A percentile compares a stretch with the other conserved stretches of the same genome.
Evolutionary conservation across 2,888 invertebrate species (phyloP).

Genomic region (Tetragonula carbonaria): DNA sequence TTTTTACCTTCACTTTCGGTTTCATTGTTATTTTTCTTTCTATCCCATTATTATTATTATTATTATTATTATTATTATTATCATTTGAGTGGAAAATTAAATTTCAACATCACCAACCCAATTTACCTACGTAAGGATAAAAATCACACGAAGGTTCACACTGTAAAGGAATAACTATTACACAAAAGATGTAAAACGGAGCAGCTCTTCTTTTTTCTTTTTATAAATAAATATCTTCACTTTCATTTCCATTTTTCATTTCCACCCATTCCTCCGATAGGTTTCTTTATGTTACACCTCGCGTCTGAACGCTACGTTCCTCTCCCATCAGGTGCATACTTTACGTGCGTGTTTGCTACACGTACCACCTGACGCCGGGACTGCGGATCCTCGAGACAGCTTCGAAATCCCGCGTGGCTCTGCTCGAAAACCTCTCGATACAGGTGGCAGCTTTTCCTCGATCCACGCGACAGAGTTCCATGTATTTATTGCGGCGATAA

Average conservation of each 20-base stretch:
- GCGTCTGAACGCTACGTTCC: neutral
- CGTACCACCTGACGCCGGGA: neutral
- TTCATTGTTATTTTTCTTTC: no score
- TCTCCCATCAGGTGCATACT: neutral
- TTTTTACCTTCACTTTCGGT: no score
- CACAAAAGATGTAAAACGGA: no score
- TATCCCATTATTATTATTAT: no score
- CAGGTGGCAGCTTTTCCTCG: slow-evolving; percentile 5
- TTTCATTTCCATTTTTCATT: neutral
- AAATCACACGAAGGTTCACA: no score
- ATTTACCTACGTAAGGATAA: no score
- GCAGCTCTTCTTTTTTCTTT: neutral
- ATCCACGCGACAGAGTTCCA: neutral
- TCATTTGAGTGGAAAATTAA: no score
- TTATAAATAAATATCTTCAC: neutral
- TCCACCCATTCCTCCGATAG: neutral
- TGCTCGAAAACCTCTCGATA: neutral
- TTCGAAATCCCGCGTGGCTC: neutral
- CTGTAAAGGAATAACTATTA: no score
- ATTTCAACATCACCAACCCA: no score
- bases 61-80: no score
- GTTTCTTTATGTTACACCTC: neutral
- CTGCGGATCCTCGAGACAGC: neutral
- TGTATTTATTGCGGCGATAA: slow-evolving; percentile 11
- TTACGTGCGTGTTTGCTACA: neutral